Evolutionary conservation across 2,888 invertebrate genomes (phyloP).

Genomic region (Leucophenga montana): DNA sequence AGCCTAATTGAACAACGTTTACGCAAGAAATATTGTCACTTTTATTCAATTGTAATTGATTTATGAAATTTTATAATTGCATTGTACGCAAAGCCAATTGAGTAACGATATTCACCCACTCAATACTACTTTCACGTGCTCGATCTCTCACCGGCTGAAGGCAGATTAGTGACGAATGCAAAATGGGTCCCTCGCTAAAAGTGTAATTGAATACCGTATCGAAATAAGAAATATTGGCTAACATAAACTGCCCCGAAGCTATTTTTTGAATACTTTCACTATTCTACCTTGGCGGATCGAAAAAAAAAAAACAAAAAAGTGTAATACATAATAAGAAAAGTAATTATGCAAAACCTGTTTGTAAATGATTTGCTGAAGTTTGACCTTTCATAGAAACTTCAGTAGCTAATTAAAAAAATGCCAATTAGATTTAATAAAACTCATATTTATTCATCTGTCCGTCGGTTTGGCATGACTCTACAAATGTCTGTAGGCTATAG

Average conservation of each 20-base stretch:
- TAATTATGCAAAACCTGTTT: constrained; percentile 5
- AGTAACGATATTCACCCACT: background rate
- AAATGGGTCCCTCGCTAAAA: constrained; percentile 37
- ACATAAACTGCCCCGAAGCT: constrained; percentile 43
- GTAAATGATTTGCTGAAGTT: background rate
- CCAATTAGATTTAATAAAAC: constrained; percentile 37
- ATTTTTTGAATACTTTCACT: constrained; percentile 57
- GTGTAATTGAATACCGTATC: constrained; percentile 7
- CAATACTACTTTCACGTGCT: constrained; percentile 37
- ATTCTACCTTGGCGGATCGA: constrained; percentile 52
- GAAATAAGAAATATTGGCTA: constrained; percentile 34
- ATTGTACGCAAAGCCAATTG: constrained; percentile 44
- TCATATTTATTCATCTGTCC: constrained; percentile 53
- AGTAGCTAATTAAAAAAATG: background rate
- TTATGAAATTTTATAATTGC: constrained; percentile 53
- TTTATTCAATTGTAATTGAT: constrained; percentile 39
- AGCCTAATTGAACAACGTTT: constrained; percentile 45
- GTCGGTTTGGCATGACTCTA: constrained; percentile 40
- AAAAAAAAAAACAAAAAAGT: background rate
- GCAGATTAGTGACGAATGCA: constrained; percentile 61
- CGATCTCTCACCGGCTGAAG: background rate
- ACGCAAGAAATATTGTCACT: constrained; percentile 55
- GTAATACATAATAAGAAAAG: constrained; percentile 2
- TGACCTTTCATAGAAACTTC: background rate
- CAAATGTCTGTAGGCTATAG: constrained; percentile 55